Evolutionary conservation across 2,113 vertebrate species (phyloP).

Genomic region (Sander lucioperca): DNA sequence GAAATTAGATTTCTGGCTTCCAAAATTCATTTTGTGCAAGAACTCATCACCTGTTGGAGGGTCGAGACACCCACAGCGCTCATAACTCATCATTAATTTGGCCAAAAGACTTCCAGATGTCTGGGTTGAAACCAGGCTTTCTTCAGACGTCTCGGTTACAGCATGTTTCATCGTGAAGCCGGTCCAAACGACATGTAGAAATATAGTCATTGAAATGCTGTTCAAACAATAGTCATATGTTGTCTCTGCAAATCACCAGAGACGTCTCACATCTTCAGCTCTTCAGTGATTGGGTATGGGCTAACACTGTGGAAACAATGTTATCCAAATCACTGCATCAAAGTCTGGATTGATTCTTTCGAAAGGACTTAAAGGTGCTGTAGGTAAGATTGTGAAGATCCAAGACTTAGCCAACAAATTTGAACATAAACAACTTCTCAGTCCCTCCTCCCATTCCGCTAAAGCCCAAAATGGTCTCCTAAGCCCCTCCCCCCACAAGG

Average conservation of each 20-base stretch:
- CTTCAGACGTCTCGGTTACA: not conserved
- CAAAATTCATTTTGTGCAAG: not conserved
- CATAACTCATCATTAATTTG: not conserved
- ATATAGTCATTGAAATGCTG: not conserved
- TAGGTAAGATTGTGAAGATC: too few relatives aligned
- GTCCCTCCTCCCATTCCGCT: too few relatives aligned
- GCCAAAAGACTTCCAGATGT: not conserved
- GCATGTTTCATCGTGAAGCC: not conserved
- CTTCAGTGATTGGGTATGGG: not conserved
- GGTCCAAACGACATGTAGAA: not conserved
- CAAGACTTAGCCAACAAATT: too few relatives aligned
- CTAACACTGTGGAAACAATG: not conserved
- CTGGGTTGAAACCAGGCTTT: not conserved
- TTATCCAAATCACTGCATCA: too few relatives aligned
- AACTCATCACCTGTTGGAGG: not conserved
- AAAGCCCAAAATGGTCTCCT: too few relatives aligned
- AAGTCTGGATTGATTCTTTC: not conserved
- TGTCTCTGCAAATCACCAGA: not conserved
- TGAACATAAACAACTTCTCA: too few relatives aligned
- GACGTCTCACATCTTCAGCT: not conserved
- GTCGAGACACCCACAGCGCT: not conserved
- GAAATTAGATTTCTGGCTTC: constrained; percentile 22
- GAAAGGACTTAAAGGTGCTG: too few relatives aligned
- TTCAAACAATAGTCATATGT: not conserved
- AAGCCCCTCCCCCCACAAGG: too few relatives aligned